Evolutionary conservation across 1,140 invertebrate genomes (phyloP).

Genomic region (Teleogryllus occipitalis): DNA sequence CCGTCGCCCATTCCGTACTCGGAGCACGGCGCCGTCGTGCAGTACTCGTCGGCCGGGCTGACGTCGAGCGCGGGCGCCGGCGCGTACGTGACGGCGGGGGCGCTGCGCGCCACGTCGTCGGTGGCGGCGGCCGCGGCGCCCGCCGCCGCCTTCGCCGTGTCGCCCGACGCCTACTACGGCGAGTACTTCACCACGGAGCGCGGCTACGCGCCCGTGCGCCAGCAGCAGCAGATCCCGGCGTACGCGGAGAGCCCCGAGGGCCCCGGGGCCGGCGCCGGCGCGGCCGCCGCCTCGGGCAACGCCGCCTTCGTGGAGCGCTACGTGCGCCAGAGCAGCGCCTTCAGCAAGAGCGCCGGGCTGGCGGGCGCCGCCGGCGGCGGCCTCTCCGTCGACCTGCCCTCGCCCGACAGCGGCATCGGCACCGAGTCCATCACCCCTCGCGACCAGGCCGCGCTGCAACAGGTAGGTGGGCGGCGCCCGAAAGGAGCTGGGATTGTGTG

Average conservation of each 20-base stretch:
- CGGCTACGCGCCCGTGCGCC: slow-evolving; percentile 40
- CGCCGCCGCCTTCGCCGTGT: slow-evolving; percentile 33
- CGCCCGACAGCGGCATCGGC: slow-evolving; percentile 84
- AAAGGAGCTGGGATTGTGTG: neutral
- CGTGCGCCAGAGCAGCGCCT: slow-evolving; percentile 41
- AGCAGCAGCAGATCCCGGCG: slow-evolving; percentile 37
- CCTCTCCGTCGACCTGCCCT: slow-evolving; percentile 82
- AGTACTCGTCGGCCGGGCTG: slow-evolving; percentile 44
- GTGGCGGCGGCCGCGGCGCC: slow-evolving; percentile 28
- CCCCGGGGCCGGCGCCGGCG: slow-evolving; percentile 26
- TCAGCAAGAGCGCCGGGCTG: slow-evolving; percentile 43
- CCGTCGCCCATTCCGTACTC: slow-evolving; percentile 47
- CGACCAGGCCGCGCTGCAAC: slow-evolving; percentile 78
- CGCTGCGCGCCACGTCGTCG: slow-evolving; percentile 20
- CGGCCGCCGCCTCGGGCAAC: slow-evolving; percentile 31
- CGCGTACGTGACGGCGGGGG: slow-evolving; percentile 33
- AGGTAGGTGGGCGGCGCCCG: slow-evolving; percentile 50
- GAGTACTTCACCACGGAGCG: slow-evolving; percentile 41
- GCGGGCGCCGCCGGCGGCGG: slow-evolving; percentile 52
- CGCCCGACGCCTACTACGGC: slow-evolving; percentile 40
- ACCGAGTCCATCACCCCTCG: slow-evolving; percentile 82
- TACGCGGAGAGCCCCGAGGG: slow-evolving; percentile 40
- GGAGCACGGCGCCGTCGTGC: slow-evolving; percentile 35
- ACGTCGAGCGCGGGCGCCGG: slow-evolving; percentile 33
- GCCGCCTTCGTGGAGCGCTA: slow-evolving; percentile 49